Percentiles rank a stretch among this genome's conserved stretches.
phyloP scores from a whole-genome alignment of 2,113 vertebrate genomes.

The Talpa occidentalis region DNA sequence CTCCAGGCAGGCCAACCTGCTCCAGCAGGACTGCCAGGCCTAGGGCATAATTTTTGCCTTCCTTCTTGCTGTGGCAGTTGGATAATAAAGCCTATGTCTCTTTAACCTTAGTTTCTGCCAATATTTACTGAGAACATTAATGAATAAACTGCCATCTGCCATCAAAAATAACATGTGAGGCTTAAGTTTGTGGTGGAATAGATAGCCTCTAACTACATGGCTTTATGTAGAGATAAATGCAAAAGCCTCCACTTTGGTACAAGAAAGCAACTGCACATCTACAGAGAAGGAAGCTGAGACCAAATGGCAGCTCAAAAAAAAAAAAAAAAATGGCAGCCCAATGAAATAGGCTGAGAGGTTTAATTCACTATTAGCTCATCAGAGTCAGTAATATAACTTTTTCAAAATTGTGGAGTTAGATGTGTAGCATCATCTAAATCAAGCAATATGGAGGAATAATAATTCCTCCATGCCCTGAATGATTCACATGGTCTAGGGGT shows the following conservation, averaged over 20 bases:
- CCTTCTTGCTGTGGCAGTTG: constrained; percentile 2
- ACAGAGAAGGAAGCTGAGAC: not conserved
- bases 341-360: not conserved
- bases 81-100: constrained; percentile 34
- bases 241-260: not conserved
- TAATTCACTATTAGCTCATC: not conserved
- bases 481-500: not conserved
- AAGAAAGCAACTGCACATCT: not conserved
- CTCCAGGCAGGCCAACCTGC: constrained; percentile 40
- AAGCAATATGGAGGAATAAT: not conserved
- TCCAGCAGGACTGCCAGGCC: not conserved
- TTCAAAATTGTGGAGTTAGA: not conserved
- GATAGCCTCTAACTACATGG: not conserved
- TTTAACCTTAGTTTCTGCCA: constrained; percentile 45
- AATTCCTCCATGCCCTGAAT: not conserved
- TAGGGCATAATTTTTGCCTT: constrained; percentile 40
- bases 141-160: not conserved
- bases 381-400: not conserved
- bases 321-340: not conserved
- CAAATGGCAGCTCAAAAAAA: not conserved
- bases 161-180: not conserved
- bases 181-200: not conserved
- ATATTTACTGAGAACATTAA: not conserved
- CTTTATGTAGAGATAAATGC: not conserved
- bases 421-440: not conserved